phyloP scores from a whole-genome alignment of 2,888 invertebrate species.

The Heliconius hortense region DNA sequence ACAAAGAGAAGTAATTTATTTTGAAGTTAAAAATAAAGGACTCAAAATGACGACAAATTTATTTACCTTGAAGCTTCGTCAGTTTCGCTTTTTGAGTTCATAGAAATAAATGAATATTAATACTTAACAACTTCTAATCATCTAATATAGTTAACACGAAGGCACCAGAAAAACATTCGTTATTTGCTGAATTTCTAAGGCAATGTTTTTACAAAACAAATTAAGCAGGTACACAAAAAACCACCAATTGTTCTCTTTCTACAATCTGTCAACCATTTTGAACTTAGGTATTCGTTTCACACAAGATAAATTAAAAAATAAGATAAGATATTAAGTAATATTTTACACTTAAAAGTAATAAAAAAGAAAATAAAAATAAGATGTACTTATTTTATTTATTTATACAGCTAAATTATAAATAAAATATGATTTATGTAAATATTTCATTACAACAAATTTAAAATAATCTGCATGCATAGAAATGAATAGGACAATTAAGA shows the following conservation, averaged over 20 bases:
- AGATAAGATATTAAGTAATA: neutral
- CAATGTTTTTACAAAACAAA: conserved; percentile 55
- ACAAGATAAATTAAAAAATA: conserved; percentile 33
- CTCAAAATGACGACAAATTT: conserved; percentile 50
- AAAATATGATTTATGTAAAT: neutral
- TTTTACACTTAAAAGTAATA: neutral
- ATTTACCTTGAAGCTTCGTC: conserved; percentile 83
- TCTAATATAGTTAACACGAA: conserved; percentile 59
- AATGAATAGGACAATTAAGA: neutral
- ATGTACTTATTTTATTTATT: neutral
- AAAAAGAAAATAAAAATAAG: neutral
- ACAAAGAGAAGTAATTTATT: conserved; percentile 21
- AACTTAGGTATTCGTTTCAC: conserved; percentile 48
- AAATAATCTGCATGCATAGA: conserved; percentile 2
- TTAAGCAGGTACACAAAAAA: conserved; percentile 59
- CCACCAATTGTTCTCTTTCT: conserved; percentile 63
- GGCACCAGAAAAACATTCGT: conserved; percentile 34
- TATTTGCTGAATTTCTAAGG: conserved; percentile 33
- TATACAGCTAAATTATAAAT: neutral
- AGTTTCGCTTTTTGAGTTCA: conserved; percentile 81
- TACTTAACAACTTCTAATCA: conserved; percentile 60
- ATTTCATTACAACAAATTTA: neutral
- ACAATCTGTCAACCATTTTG: conserved; percentile 71
- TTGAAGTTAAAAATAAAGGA: conserved; percentile 24
- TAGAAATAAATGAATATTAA: conserved; percentile 72